A percentile compares a stretch with the other conserved stretches of the same genome.
phyloP scores from a whole-genome alignment of 1,140 invertebrate species.

The Drosophila insularis region DNA sequence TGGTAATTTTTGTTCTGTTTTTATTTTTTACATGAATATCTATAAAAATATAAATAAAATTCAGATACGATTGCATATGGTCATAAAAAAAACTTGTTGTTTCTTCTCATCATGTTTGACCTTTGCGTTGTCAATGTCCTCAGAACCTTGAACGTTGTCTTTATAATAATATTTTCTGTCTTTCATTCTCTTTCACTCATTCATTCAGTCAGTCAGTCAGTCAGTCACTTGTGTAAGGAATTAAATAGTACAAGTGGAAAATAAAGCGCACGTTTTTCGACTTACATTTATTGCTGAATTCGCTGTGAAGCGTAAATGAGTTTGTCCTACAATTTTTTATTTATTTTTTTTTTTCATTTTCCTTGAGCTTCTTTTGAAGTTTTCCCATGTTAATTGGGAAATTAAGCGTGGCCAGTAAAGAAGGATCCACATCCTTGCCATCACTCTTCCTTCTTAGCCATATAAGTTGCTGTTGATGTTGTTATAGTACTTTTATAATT shows the following conservation, averaged over 20 bases:
- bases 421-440: slow-evolving; percentile 14
- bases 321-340: slow-evolving; percentile 36
- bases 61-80: slow-evolving; percentile 41
- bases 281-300: slow-evolving; percentile 39
- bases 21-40: slow-evolving; percentile 21
- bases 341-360: neutral
- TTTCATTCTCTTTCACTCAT: slow-evolving; percentile 3
- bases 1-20: slow-evolving; percentile 4
- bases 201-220: neutral
- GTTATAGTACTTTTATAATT: slow-evolving; percentile 61
- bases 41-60: slow-evolving; percentile 48
- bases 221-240: neutral
- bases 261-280: slow-evolving; percentile 46
- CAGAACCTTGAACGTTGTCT: slow-evolving; percentile 43
- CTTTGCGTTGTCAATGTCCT: slow-evolving; percentile 46
- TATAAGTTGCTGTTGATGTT: slow-evolving; percentile 31
- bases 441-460: slow-evolving; percentile 13
- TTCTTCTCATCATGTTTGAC: slow-evolving; percentile 20
- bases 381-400: slow-evolving; percentile 69
- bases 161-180: slow-evolving; percentile 27
- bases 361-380: slow-evolving; percentile 35
- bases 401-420: slow-evolving; percentile 45
- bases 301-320: slow-evolving; percentile 54
- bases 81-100: slow-evolving; percentile 53
- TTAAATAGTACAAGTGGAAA: slow-evolving; percentile 11